phyloP scores from a whole-genome alignment of 2,888 invertebrate genomes.

The Embidobia sp. region DNA sequence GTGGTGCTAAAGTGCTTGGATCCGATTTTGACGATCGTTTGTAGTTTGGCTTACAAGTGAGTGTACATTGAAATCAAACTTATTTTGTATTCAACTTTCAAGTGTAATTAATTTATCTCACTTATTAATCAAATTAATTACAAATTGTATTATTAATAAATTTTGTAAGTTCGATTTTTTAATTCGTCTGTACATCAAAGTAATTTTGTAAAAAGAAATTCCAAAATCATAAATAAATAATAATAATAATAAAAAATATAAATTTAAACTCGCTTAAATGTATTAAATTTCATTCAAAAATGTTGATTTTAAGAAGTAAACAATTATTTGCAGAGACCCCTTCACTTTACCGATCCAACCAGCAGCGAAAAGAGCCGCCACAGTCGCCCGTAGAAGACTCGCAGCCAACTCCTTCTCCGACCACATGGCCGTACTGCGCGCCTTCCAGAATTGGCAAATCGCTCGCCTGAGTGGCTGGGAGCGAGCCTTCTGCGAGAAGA shows the following conservation, averaged over 20 bases:
- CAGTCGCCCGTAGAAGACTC: constrained; percentile 86
- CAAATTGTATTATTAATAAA: too few relatives aligned
- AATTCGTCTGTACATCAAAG: too few relatives aligned
- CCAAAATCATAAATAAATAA: too few relatives aligned
- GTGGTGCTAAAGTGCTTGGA: constrained; percentile 95
- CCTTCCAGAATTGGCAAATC: constrained; percentile 88
- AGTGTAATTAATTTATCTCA: too few relatives aligned
- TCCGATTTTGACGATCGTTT: constrained; percentile 94
- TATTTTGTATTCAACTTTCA: too few relatives aligned
- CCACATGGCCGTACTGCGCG: constrained; percentile 92
- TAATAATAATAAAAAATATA: too few relatives aligned
- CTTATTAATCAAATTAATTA: too few relatives aligned
- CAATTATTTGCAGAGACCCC: constrained; percentile 84
- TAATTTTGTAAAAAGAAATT: too few relatives aligned
- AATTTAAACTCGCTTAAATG: too few relatives aligned
- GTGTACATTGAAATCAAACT: too few relatives aligned
- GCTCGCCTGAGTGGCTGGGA: constrained; percentile 86
- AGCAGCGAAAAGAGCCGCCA: constrained; percentile 85
- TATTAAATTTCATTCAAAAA: too few relatives aligned
- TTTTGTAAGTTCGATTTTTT: too few relatives aligned
- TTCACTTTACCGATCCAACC: constrained; percentile 89
- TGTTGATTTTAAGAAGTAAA: not conserved
- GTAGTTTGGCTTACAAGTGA: constrained; percentile 90
- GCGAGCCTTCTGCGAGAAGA: constrained; percentile 87
- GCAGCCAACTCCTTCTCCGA: constrained; percentile 92